Base-by-base conservation (phyloP, 2,888 invertebrate genomes). In the Drosophila glabriapex region DNA sequence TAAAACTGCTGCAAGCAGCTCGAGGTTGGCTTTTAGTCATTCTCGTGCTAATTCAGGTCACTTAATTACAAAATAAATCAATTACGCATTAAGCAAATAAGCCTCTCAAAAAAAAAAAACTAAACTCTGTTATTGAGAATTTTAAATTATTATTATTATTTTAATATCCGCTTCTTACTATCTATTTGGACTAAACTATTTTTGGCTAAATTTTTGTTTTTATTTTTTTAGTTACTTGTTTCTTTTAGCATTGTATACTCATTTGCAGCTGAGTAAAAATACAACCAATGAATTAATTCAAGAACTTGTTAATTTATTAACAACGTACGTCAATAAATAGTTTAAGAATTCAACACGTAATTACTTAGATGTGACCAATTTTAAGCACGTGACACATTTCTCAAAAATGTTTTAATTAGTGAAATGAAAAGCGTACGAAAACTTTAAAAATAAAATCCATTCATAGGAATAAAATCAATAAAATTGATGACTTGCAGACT, bases 11-110 rank as follows among this genome's bases (percentile, higher is more conserved):
- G 59, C 56, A 78, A 68, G 64, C 80, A 62, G 67, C 72, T 43
- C 52, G 54, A 70, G 64, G 54, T 76, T 71, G 72, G 58, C 75
- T 82, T 84, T 76, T 68, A 76, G 72, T 53, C 81, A 85, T 33
- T 85, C 78, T 78, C 61, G 61, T 90, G 85, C 73, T 85, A 90
- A 85, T 80, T 85, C 83, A 88, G 85, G 85, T 90, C 88, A 80
- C 73, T 60, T 73, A 67, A 73, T 68, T 73, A 2, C 28, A 39
- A 43, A 58, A 41, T 62, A 67, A 63, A 69, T 74, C 68, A 65
- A 79, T 68, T 49, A 65, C 53, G 54, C 60, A 39, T 67, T 59
- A 43, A 37, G 41, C 19, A 37, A 28, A 33, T 33, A 49, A 31
- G 9, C 12, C 19, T 6, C n/a, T n/a, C 0, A 14, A 31, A 33